Base-by-base conservation (phyloP, 2,113 vertebrate genomes). In the Phylloscopus whistleri region DNA sequence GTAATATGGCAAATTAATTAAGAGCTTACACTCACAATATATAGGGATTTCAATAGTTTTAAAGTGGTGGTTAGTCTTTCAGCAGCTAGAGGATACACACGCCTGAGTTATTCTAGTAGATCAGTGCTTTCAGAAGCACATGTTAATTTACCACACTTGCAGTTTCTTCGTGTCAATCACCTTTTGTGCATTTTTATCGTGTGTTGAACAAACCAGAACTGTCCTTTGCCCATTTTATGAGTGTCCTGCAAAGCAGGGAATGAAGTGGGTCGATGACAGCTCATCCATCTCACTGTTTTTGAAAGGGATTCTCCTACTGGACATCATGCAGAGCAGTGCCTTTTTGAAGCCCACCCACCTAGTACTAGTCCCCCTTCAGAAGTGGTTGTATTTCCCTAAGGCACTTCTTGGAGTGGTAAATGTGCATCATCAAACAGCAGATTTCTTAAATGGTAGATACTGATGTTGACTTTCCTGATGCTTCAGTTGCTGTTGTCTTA, bases 401-500 rank as follows among this genome's bases (percentile, higher is more conserved):
- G 89, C 41, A 11, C 78, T 96, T 95, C 77, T 96, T 63, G 49
- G 64, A 68, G 68, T 72, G 67, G 51, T 84, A 58, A 94, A 92
- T 7, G 41, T 67, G 27, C 49, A 68, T 74, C 89, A 68, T 93
- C 91, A 94, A 30, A 59, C 72, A 92, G 74, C 48, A 27, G 73
- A 85, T 82, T 90, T 85, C 52, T 94, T 84, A 92, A 92, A 81
- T 46, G 48, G 55, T 76, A 7, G 46, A 44, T 76, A 78, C 69
- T 27, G 74, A 90, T 96, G 95, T 84, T 96, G 89, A 68, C 79
- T 90, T 86, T 72, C 60, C 90, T 95, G 95, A 83, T 95, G 91
- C 88, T 97, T 98, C 97, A 95, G 84, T 83, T 83, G 59, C 82
- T 74, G 53, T 87, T 95, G 93, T 97, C 97, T 98, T 97, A 97